phyloP scores from a whole-genome alignment of 2,797 vertebrate genomes.

The Brachyalestes nurse region DNA sequence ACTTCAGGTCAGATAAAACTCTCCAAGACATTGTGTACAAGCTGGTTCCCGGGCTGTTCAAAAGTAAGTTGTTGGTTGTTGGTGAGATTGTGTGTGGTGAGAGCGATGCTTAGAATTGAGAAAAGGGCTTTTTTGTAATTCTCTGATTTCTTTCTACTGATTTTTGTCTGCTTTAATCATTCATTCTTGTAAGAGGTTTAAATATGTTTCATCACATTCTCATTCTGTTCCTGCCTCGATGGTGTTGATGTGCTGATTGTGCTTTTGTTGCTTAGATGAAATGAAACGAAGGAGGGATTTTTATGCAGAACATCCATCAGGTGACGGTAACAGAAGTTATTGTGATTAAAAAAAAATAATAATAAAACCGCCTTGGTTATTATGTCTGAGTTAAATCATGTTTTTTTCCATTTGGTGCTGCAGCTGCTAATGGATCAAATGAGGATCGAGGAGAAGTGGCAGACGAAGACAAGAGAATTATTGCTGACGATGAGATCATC shows the following conservation, averaged over 20 bases:
- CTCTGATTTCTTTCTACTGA: no score
- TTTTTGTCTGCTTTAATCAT: neutral
- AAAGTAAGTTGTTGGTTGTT: constrained; percentile 82
- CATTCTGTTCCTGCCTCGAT: neutral
- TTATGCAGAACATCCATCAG: constrained; percentile 93
- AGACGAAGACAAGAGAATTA: constrained; percentile 97
- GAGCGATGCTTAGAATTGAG: no score
- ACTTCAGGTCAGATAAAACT: constrained; percentile 94
- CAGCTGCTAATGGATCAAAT: constrained; percentile 88
- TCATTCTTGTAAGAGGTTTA: neutral
- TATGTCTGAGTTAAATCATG: neutral
- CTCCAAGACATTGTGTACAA: constrained; percentile 99
- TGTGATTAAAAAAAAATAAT: constrained; percentile 6
- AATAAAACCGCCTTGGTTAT: neutral
- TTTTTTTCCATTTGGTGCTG: constrained; percentile 22
- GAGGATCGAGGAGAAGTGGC: constrained; percentile 96
- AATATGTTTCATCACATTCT: neutral
- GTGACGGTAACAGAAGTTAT: constrained; percentile 79
- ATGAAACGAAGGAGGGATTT: constrained; percentile 99
- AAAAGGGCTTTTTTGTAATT: no score
- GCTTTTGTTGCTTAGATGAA: constrained; percentile 83
- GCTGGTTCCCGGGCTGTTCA: constrained; percentile 97
- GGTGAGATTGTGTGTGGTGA: neutral
- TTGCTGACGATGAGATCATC: constrained; percentile 99
- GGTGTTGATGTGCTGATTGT: neutral